Percentiles rank a stretch among this genome's conserved stretches.
Conservation (phyloP, 53 echinoderm and acorn worm species). For the Hippasteria phrygiana region DNA sequence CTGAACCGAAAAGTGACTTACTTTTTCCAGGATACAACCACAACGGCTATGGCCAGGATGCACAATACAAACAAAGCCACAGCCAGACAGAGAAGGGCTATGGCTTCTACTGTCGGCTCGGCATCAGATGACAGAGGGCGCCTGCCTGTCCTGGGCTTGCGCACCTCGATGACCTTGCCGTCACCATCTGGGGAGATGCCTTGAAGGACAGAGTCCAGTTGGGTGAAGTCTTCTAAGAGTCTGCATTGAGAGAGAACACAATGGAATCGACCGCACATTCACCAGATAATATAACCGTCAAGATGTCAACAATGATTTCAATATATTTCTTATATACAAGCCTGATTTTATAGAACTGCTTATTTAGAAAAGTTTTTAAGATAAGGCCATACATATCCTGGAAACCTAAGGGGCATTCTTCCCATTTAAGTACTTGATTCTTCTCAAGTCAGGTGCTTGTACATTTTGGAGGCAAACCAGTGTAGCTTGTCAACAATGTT, state of each 20-base stretch:
- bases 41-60: constrained; percentile 76
- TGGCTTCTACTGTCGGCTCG: constrained; percentile 76
- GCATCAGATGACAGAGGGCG: constrained; percentile 32
- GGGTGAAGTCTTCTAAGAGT: constrained; percentile 28
- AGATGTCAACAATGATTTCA: too few species aligned
- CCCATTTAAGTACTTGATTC: too few species aligned
- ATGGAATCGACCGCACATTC: too few species aligned
- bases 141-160: constrained; percentile 56
- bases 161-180: constrained; percentile 67
- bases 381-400: too few species aligned
- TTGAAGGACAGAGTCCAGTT: constrained; percentile 28
- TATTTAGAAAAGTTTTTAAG: too few species aligned
- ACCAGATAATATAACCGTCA: too few species aligned
- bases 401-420: too few species aligned
- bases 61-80: constrained; percentile 78
- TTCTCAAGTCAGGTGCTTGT: too few species aligned
- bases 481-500: too few species aligned
- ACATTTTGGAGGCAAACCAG: too few species aligned
- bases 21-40: constrained; percentile 94
- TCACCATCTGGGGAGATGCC: constrained; percentile 31
- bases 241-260: not conserved
- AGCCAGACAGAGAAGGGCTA: constrained; percentile 82
- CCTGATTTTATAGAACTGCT: too few species aligned
- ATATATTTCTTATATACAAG: too few species aligned
- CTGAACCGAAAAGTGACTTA: constrained; percentile 43